Evolutionary conservation across 1,140 invertebrate species (phyloP).

Genomic region (Leptoteleia sp.): DNA sequence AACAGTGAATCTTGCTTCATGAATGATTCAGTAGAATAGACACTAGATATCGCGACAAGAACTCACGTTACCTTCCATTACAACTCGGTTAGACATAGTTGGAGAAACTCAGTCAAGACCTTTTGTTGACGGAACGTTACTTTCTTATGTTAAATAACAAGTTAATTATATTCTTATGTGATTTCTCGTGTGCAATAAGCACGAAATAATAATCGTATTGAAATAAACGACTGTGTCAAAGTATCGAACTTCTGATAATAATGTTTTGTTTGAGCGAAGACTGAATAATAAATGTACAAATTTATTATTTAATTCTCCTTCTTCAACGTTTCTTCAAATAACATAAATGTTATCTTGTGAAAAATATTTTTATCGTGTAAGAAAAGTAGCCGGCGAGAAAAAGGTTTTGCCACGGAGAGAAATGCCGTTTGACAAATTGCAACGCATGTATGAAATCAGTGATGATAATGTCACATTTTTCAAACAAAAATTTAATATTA

Average conservation of each 20-base stretch:
- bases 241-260: constrained; percentile 22
- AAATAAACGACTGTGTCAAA: constrained; percentile 22
- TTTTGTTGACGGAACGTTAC: constrained; percentile 52
- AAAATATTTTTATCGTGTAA: no score
- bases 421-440: no score
- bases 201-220: constrained; percentile 19
- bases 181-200: constrained; percentile 18
- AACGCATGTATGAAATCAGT: no score
- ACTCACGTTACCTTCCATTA: constrained; percentile 67
- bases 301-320: no score
- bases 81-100: constrained; percentile 57
- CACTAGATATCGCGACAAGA: constrained; percentile 66
- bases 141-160: constrained; percentile 60
- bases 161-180: constrained; percentile 56
- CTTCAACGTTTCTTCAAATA: no score
- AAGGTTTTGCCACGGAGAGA: no score
- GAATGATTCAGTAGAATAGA: constrained; percentile 69
- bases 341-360: no score
- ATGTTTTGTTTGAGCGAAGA: constrained; percentile 5
- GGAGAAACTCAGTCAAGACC: constrained; percentile 47
- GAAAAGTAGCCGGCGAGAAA: no score
- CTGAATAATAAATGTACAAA: neutral
- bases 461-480: no score
- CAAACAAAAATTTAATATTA: no score
- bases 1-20: constrained; percentile 66